Evolutionary conservation across 2,888 invertebrate genomes (phyloP).

Genomic region (Hypolimnas misippus): DNA sequence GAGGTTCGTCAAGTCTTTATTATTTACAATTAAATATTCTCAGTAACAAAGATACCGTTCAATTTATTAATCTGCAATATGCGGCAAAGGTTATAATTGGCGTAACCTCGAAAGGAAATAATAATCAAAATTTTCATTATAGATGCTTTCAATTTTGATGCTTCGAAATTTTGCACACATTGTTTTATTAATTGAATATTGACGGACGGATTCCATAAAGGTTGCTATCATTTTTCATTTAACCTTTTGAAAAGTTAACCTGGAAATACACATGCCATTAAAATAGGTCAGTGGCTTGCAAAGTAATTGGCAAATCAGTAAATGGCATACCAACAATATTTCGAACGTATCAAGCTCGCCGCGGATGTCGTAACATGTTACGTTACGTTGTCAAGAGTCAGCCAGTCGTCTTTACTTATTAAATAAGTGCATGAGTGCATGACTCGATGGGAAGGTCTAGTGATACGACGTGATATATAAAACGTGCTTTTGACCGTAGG

Average conservation of each 20-base stretch:
- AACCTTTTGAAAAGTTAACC: background rate
- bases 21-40: too few relatives aligned
- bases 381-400: too few relatives aligned
- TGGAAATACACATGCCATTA: background rate
- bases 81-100: background rate
- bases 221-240: conserved; percentile 17
- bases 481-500: too few relatives aligned
- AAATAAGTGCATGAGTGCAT: too few relatives aligned
- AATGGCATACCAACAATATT: too few relatives aligned
- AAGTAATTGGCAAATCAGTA: too few relatives aligned
- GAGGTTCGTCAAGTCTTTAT: too few relatives aligned
- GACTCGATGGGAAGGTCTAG: too few relatives aligned
- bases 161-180: conserved; percentile 21
- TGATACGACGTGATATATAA: too few relatives aligned
- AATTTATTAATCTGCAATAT: background rate
- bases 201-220: conserved; percentile 3
- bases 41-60: background rate
- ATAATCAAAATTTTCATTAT: conserved; percentile 23
- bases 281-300: background rate
- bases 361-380: too few relatives aligned
- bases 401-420: too few relatives aligned
- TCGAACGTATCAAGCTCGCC: too few relatives aligned
- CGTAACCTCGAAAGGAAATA: background rate
- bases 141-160: conserved; percentile 14
- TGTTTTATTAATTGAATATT: conserved; percentile 27